Evolutionary conservation across 2,113 vertebrate genomes (phyloP).

Genomic region (Protomyctophum bolini): DNA sequence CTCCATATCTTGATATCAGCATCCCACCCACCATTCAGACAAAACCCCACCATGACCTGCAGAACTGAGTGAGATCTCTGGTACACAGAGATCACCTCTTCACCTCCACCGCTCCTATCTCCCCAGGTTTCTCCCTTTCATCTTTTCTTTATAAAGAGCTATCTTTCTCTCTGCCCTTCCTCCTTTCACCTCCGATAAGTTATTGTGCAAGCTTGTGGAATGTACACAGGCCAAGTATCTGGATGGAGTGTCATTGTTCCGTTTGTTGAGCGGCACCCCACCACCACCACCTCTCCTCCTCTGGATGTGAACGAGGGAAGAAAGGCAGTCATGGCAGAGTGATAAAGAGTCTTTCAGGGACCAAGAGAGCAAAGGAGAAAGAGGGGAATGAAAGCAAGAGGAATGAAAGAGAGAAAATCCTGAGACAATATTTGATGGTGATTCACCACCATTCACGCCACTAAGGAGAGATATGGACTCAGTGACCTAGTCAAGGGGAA

Average conservation of each 20-base stretch:
- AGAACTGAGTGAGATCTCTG: slow-evolving; percentile 40
- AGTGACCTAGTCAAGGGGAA: slow-evolving; percentile 69
- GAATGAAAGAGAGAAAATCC: slow-evolving; percentile 62
- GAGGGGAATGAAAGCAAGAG: slow-evolving; percentile 15
- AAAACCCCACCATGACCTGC: slow-evolving; percentile 54
- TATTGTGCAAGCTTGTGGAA: slow-evolving; percentile 72
- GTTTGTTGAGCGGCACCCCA: slow-evolving; percentile 57
- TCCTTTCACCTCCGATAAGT: slow-evolving; percentile 66
- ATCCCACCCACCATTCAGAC: slow-evolving; percentile 40
- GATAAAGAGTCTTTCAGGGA: slow-evolving; percentile 60
- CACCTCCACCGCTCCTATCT: slow-evolving; percentile 60
- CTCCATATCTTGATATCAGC: slow-evolving; percentile 24
- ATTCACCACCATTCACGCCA: slow-evolving; percentile 67
- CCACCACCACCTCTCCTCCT: slow-evolving; percentile 52
- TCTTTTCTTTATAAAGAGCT: slow-evolving; percentile 57
- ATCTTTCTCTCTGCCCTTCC: slow-evolving; percentile 63
- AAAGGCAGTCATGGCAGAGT: slow-evolving; percentile 58
- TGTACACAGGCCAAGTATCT: slow-evolving; percentile 68
- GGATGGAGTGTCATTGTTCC: slow-evolving; percentile 62
- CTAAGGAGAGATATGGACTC: slow-evolving; percentile 63
- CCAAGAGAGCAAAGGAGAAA: slow-evolving; percentile 50
- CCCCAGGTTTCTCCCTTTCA: slow-evolving; percentile 58
- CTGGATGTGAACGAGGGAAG: slow-evolving; percentile 52
- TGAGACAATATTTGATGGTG: slow-evolving; percentile 76
- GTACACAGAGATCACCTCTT: slow-evolving; percentile 54